phyloP scores from a whole-genome alignment of 37 sponge, comb jelly and placozoan genomes.

The Beroe forskalii region DNA sequence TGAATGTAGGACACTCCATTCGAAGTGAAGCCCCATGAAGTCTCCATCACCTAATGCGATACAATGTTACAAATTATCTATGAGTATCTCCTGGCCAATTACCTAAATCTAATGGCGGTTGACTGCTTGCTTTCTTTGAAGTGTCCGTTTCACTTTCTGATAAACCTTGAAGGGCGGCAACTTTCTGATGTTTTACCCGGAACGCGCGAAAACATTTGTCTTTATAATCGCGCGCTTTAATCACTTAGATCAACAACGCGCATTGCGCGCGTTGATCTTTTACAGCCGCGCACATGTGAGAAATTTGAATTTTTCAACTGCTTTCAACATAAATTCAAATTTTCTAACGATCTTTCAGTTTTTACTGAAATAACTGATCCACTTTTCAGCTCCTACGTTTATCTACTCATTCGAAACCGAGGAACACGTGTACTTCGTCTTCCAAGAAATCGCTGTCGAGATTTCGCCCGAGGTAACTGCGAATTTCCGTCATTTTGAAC shows the following conservation, averaged over 20 bases:
- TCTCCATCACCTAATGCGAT: neutral
- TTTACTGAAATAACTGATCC: too few relatives aligned
- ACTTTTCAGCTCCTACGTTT: conserved; percentile 57
- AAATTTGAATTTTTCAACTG: neutral
- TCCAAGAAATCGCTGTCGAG: conserved; percentile 59
- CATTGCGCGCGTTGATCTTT: neutral
- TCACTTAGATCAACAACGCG: neutral
- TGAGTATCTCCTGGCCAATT: neutral
- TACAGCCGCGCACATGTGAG: neutral
- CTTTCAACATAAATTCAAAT: too few relatives aligned
- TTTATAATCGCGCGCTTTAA: neutral
- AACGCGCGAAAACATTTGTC: neutral
- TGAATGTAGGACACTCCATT: too few relatives aligned
- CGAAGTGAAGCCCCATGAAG: neutral
- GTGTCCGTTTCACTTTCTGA: neutral
- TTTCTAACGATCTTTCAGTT: neutral
- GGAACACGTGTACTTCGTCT: conserved; percentile 49
- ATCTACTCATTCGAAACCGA: conserved; percentile 47
- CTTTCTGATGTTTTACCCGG: neutral
- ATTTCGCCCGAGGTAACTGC: conserved; percentile 36
- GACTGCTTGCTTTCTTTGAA: neutral
- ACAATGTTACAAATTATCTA: neutral
- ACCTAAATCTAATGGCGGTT: neutral
- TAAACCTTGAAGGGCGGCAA: neutral
- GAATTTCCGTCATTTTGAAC: too few relatives aligned